Percentiles rank a stretch among this genome's conserved stretches.
Conservation (phyloP, 2,888 invertebrate genomes). For the Emmelina monodactyla region DNA sequence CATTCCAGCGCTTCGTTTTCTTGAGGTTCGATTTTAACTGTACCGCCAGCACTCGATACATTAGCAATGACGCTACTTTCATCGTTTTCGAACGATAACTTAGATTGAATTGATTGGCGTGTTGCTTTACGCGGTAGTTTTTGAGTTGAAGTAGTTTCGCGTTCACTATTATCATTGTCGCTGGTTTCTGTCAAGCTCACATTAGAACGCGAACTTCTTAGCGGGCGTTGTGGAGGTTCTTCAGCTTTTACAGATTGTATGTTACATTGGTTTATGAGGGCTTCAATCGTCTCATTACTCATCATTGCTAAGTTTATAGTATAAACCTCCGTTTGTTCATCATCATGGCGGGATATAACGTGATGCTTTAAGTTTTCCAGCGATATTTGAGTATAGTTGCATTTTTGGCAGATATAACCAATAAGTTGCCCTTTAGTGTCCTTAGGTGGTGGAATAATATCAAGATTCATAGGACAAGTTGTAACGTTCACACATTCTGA, state of each 20-base stretch:
- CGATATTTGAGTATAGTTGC: conserved; percentile 76
- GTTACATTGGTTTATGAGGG: conserved; percentile 19
- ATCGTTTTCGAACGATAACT: conserved; percentile 42
- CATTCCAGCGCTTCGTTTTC: conserved; percentile 7
- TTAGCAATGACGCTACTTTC: conserved; percentile 21
- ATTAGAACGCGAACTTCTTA: conserved; percentile 30
- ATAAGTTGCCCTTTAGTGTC: conserved; percentile 40
- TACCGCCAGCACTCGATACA: conserved; percentile 9
- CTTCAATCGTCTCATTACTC: conserved; percentile 27
- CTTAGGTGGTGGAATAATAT: conserved; percentile 49
- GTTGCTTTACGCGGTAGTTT: conserved; percentile 3
- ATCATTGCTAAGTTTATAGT: conserved; percentile 42
- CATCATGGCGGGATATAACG: conserved; percentile 61
- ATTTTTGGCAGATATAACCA: conserved; percentile 74
- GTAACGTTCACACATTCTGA: conserved; percentile 58
- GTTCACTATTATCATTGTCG: conserved; percentile 23
- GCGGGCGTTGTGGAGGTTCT: conserved; percentile 20
- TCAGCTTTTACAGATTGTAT: conserved; percentile 6
- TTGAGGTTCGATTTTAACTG: conserved; percentile 12
- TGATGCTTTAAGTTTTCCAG: conserved; percentile 70
- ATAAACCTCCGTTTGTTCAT: conserved; percentile 50
- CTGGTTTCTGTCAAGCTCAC: conserved; percentile 22
- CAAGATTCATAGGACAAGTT: conserved; percentile 34
- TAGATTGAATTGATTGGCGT: conserved; percentile 26
- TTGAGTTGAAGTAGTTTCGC: background rate